Evolutionary conservation across 2,113 vertebrate species (phyloP), one percentile per base, ranked within the genome.

Genomic region (Otocyon megalotis): DNA sequence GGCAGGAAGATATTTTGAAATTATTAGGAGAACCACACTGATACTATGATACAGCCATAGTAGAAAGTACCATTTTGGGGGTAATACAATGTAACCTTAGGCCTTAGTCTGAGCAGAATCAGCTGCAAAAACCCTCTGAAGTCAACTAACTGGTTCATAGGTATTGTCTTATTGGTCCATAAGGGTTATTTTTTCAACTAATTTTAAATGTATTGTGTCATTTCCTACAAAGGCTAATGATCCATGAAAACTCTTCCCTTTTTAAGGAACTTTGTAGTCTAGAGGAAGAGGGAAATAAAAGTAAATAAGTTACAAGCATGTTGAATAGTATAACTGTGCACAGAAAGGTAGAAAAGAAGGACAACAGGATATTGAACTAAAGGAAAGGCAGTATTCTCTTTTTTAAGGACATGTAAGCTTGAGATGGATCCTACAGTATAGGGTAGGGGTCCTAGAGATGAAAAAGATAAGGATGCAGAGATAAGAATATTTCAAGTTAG

Each of bases 21-120:
- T 76, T 82, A 84, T 80, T 91, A 96, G 43, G 50, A 95, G 74
- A 93, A 86, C 50, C 28, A 88, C 30, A 24, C 54, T 88, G 58
- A 90, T 93, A 80, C 24, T 85, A 12, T 74, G 56, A 72, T 15
- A 56, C 24, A 92, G n/a, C 9, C 58, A 32, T 83, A 26, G 86
- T 81, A 92, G 50, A 90, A 62, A 94, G 54, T 83, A 37, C 15
- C 65, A 0, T 77, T 74, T 50, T 12, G 76, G 32, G 48, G 48
- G 26, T 84, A 35, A 96, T 50, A 62, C 62, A 90, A 50, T 50
- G 10, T 60, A 87, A 50, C 22, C 62, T 53, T 85, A 63, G 22
- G 24, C 48, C 43, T 43, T 43, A 69, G 12, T 60, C 35, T 83
- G 67, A 88, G 56, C 50, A 71, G 26, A 83, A 88, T 90, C 67